phyloP scores from a whole-genome alignment of 1,140 invertebrate species.

The Steinernema khuongi region DNA sequence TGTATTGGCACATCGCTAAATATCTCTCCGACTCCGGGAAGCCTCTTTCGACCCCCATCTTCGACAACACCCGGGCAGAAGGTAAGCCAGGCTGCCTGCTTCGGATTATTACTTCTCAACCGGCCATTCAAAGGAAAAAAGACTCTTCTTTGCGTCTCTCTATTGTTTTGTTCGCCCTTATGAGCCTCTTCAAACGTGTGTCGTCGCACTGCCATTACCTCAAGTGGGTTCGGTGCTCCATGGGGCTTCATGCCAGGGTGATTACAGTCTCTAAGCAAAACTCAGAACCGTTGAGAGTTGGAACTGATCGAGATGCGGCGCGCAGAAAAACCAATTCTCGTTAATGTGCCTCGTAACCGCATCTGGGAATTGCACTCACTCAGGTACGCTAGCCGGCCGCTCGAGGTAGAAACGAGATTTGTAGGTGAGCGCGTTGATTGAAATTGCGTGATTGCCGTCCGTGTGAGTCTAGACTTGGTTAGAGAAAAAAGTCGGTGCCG shows the following conservation, averaged over 20 bases:
- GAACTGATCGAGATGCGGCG: neutral
- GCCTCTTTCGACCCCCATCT: neutral
- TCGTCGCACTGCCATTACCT: neutral
- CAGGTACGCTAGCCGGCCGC: neutral
- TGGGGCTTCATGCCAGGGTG: neutral
- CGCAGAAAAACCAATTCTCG: neutral
- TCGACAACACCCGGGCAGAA: neutral
- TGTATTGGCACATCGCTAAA: neutral
- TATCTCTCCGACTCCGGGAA: no score
- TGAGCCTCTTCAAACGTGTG: neutral
- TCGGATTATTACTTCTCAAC: neutral
- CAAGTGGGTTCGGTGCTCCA: neutral
- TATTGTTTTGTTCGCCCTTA: neutral
- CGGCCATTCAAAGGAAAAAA: neutral
- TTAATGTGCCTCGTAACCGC: constrained; percentile 8
- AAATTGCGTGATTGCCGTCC: neutral
- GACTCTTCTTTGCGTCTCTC: neutral
- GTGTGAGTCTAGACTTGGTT: neutral
- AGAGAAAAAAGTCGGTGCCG: no score
- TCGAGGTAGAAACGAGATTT: neutral
- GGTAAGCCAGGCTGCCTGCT: neutral
- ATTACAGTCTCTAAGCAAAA: neutral
- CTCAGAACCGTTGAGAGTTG: neutral
- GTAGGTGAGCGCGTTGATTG: neutral
- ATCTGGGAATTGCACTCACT: neutral